Base-by-base conservation (phyloP, 2,888 invertebrate species). In the Drosophila trichaetosa region DNA sequence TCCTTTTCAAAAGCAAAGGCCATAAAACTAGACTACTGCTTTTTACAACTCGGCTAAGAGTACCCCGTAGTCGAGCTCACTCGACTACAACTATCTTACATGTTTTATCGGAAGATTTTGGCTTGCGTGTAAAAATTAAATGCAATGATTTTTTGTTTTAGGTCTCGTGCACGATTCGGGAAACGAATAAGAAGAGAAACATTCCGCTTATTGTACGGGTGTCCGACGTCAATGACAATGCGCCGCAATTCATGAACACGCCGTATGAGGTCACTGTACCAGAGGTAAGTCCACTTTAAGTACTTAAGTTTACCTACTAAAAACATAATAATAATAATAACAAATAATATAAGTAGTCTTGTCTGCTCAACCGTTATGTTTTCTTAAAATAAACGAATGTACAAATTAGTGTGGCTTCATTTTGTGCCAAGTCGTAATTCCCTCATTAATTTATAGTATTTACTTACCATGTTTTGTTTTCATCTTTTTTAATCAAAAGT, bases 151-250 rank as follows among this genome's bases (percentile, higher is more conserved):
- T 33, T 51, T 62, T 58, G 18, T 24, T 61, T 34, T 48, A 97
- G 97, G 94, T 97, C 92, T 96, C 96, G 79, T 98, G 98, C 92
- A 96, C 96, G 79, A 95, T 97, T 85, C 96, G 95, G 93, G 94
- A 96, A 59, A 96, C 96, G 52, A 95, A 95, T 93, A 97, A 96
- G 92, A 96, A 96, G 92, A 95, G 97, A 79, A 97, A 96, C 75
- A 96, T 97, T 92, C 98, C 98, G 66, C 96, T 98, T 84, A 97
- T 98, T 91, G 97, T 97, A 80, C 94, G 98, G 93, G 96, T 98
- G 87, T 97, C 97, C 42, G 98, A 98, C 94, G 95, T 98, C 92
- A 98, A 98, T 92, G 98, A 98, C 93, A 98, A 98, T 93, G 95
- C 96, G 61, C 98, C 98, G 34, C 94, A 95, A 90, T 98, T 98